Percentiles rank a stretch among this genome's conserved stretches.
Conservation (phyloP, 2,888 invertebrate species). For the Callinectes sapidus region DNA sequence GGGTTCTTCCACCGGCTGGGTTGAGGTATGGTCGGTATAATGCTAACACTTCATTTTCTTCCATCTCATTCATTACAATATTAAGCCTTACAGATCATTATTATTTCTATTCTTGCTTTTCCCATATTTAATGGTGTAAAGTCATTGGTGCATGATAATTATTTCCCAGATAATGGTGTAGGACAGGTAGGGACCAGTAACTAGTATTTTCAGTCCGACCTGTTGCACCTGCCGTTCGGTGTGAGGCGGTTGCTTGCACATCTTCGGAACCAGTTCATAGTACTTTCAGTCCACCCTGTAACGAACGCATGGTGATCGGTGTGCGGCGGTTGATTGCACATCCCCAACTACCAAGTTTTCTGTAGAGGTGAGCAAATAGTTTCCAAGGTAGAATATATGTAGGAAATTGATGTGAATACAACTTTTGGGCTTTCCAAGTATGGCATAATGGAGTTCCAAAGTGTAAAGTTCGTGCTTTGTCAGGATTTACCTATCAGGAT, state of each 20-base stretch:
- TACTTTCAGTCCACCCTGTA: slow-evolving; percentile 10
- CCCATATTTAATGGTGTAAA: background rate
- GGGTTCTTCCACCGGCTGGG: slow-evolving; percentile 33
- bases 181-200: slow-evolving; percentile 15
- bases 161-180: background rate
- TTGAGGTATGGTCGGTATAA: slow-evolving; percentile 20
- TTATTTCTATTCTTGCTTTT: background rate
- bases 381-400: background rate
- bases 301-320: background rate
- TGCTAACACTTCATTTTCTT: slow-evolving; percentile 33
- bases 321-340: background rate
- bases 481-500: background rate
- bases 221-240: background rate
- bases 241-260: background rate
- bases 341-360: background rate
- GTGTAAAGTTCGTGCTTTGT: background rate
- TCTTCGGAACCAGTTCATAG: background rate
- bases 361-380: background rate
- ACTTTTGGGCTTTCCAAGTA: background rate
- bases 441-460: background rate
- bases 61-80: slow-evolving; percentile 11
- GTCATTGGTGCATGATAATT: background rate
- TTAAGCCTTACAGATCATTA: background rate
- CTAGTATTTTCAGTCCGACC: slow-evolving; percentile 17
- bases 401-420: background rate